A percentile compares a stretch with the other conserved stretches of the same genome.
These are phyloP conservation scores for Polia nebulosa DNA, from an alignment of 2,888 invertebrate species.

Conservation along the genomic window DNA sequence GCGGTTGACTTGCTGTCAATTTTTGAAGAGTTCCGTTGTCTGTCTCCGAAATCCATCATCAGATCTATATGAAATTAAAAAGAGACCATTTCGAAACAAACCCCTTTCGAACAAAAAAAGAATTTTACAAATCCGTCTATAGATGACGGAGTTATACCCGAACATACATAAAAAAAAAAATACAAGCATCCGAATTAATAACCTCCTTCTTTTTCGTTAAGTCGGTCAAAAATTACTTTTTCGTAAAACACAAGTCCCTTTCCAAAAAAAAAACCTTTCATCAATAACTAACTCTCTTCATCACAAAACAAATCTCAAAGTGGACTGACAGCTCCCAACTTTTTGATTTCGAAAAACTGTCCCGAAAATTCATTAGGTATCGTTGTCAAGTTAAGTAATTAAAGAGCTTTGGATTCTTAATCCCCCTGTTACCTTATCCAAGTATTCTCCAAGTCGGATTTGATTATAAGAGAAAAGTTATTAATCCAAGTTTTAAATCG, in stretches of 20 bases:
- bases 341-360: conserved; percentile 60
- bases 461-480: conserved; percentile 79
- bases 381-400: conserved; percentile 80
- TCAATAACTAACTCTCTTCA: conserved; percentile 41
- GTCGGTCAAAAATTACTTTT: too few species aligned
- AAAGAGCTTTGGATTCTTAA: conserved; percentile 74
- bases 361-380: conserved; percentile 67
- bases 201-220: too few species aligned
- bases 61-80: too few species aligned
- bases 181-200: too few species aligned
- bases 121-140: too few species aligned
- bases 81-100: too few species aligned
- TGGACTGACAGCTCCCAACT: conserved; percentile 48
- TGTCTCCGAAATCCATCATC: too few species aligned
- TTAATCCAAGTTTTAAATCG: conserved; percentile 82
- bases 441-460: conserved; percentile 78
- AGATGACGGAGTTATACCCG: too few species aligned
- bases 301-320: conserved; percentile 52
- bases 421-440: conserved; percentile 69
- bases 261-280: conserved; percentile 16
- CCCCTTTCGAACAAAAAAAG: too few species aligned
- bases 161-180: too few species aligned
- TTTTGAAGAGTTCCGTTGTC: too few species aligned
- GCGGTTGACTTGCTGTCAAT: too few species aligned
- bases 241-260: neutral